These are phyloP conservation scores for Drosophila tristis DNA, from an alignment of 1,140 invertebrate species.

Conservation along the genomic window DNA sequence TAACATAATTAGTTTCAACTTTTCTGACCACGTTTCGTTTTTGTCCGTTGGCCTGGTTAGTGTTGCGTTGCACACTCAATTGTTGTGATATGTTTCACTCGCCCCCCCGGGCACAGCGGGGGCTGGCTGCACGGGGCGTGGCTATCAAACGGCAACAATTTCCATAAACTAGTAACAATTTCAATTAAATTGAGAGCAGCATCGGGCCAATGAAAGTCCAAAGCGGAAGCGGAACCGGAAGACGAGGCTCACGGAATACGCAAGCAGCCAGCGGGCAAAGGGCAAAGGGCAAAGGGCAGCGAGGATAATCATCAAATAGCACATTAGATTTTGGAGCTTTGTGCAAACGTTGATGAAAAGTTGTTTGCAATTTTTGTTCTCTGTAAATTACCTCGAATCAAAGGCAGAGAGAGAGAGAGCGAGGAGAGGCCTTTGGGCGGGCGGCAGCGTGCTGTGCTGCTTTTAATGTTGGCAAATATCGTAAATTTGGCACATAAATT, in stretches of 20 bases:
- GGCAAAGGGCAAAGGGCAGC: neutral
- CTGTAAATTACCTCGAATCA: conserved; percentile 57
- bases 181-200: conserved; percentile 45
- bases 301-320: conserved; percentile 66
- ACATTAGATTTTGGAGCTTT: conserved; percentile 59
- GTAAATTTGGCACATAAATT: conserved; percentile 76
- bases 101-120: neutral
- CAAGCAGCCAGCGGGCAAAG: conserved; percentile 29
- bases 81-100: conserved; percentile 40
- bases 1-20: conserved; percentile 82
- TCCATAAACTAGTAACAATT: conserved; percentile 49
- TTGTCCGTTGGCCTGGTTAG: conserved; percentile 76
- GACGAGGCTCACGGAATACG: conserved; percentile 39
- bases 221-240: conserved; percentile 39
- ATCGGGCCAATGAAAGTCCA: neutral
- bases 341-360: conserved; percentile 48
- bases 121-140: conserved; percentile 14
- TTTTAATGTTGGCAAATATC: conserved; percentile 70
- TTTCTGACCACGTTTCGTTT: conserved; percentile 79
- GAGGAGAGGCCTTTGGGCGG: neutral
- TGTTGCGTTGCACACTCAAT: conserved; percentile 72
- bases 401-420: neutral
- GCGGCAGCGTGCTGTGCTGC: conserved; percentile 37
- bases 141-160: conserved; percentile 42
- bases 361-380: conserved; percentile 17